Evolutionary conservation across 2,113 vertebrate genomes (phyloP).

Genomic region (Phycodurus eques): DNA sequence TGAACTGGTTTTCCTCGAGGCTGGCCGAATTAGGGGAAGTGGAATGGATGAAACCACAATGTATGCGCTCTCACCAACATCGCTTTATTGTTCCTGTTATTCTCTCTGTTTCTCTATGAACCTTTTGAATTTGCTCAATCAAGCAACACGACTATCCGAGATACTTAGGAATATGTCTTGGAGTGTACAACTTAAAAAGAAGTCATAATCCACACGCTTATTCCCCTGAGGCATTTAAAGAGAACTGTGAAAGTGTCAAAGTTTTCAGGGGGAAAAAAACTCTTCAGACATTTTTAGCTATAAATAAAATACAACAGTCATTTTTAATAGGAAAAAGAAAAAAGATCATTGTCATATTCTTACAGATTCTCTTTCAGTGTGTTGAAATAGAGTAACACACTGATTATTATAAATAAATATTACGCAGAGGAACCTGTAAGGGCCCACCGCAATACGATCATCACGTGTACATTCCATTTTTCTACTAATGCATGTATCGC

Average conservation of each 20-base stretch:
- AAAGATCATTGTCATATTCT: background rate
- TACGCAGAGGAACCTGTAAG: background rate
- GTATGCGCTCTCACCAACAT: constrained; percentile 19
- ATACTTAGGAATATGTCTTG: constrained; percentile 15
- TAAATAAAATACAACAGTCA: constrained; percentile 35
- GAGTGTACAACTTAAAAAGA: constrained; percentile 29
- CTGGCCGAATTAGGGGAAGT: constrained; percentile 49
- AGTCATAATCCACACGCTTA: constrained; percentile 21
- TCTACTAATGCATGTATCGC: too few species aligned
- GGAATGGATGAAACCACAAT: constrained; percentile 53
- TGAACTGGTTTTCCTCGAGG: constrained; percentile 42
- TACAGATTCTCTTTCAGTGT: background rate
- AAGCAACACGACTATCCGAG: constrained; percentile 21
- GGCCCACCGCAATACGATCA: background rate
- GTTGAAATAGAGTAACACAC: background rate
- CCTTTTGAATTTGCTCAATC: constrained; percentile 44
- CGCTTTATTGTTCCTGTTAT: constrained; percentile 23
- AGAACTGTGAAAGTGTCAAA: constrained; percentile 24
- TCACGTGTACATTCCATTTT: too few species aligned
- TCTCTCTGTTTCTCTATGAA: constrained; percentile 15
- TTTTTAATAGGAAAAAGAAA: constrained; percentile 19
- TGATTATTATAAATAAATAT: background rate
- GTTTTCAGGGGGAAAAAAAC: constrained; percentile 5
- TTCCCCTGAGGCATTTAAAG: constrained; percentile 28
- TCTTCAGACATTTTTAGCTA: constrained; percentile 28